These are phyloP conservation scores for Ranitomeya imitator DNA, from an alignment of 2,113 vertebrate genomes.

Conservation along the genomic window DNA sequence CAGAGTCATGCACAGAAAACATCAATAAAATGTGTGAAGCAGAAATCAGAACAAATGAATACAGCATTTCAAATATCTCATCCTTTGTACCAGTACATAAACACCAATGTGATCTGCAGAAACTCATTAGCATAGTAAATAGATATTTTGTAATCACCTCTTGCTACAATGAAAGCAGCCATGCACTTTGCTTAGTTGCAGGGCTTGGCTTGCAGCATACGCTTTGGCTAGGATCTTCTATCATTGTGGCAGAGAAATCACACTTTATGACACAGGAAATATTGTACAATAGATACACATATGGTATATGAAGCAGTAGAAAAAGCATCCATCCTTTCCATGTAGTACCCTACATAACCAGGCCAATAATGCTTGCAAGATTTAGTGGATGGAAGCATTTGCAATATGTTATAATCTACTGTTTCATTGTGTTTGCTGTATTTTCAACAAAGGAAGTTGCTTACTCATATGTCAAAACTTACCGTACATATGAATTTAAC, in stretches of 20 bases:
- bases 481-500: too few relatives aligned
- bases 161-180: neutral
- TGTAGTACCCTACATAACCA: neutral
- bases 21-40: constrained; percentile 39
- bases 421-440: neutral
- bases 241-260: neutral
- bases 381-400: neutral
- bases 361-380: neutral
- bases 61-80: constrained; percentile 40
- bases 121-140: constrained; percentile 34
- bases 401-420: neutral
- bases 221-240: neutral
- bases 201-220: neutral
- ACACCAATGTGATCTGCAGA: constrained; percentile 30
- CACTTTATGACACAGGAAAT: neutral
- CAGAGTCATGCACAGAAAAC: constrained; percentile 26
- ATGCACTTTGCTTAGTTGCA: neutral
- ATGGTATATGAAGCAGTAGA: neutral
- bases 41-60: constrained; percentile 37
- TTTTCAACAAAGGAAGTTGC: neutral
- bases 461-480: too few relatives aligned
- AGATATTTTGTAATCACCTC: constrained; percentile 40
- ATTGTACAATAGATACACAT: neutral
- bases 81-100: constrained; percentile 19
- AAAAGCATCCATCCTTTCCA: neutral